Evolutionary conservation across 2,113 vertebrate genomes (phyloP), one percentile per base, ranked within the genome.

Genomic region (Lethenteron reissneri): DNA sequence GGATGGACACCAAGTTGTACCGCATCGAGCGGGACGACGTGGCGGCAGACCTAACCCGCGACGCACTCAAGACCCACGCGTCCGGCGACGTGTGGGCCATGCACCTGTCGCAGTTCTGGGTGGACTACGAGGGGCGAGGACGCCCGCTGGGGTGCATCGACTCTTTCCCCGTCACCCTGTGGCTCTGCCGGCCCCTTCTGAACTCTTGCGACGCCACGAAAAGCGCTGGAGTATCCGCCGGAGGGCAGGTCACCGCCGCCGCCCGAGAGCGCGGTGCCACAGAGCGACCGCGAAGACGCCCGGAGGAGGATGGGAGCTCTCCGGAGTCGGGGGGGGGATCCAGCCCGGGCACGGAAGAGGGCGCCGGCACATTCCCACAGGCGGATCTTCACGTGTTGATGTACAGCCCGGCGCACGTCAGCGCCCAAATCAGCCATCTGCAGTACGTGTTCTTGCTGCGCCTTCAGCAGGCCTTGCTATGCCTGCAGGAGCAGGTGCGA

Each of bases 381-480:
- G 83, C 88, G 11, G 85, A 90, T 5, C 1, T 90, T 62, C 90
- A 96, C 1, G 12, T 95, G 72, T 81, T 99, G 6, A 74, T 82
- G 9, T 84, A 88, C 75, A 82, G 84, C 10, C 77, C 87, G 17
- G 83, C 84, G 2, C 86, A 84, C 0, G 75, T 95, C 73, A 81
- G 82, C 12, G 72, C 90, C 80, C 84, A 85, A 74, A 83, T 99
- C n/a, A 89, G 91, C 75, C 94, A 99, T 78, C 96, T 95, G 78
- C 90, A 99, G 72, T 96, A 91, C 58, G 79, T 97, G 60, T 88
- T 90, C 8, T 81, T 99, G 60, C 83, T 99, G 73, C 84, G 92
- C 73, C 83, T 95, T 81, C 94, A 85, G 75, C 91, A 99, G 68
- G 77, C 83, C 69, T 77, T 99, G 73, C 81, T 83, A 17, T 76